phyloP scores from a whole-genome alignment of 2,888 invertebrate genomes.

The Hirtodrosophila trivittata region DNA sequence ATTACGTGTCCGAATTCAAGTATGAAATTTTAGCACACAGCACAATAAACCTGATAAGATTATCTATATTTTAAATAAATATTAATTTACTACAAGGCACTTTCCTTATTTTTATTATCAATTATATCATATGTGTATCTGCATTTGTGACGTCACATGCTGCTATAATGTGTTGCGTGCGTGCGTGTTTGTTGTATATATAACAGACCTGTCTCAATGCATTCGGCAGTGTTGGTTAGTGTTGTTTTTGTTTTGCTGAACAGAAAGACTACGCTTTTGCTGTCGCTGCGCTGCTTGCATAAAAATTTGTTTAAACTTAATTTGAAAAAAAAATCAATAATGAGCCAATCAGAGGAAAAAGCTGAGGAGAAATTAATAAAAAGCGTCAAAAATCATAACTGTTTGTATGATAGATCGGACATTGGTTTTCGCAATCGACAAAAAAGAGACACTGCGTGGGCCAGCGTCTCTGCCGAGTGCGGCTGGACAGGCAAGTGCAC shows the following conservation, averaged over 20 bases:
- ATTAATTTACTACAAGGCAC: too few species aligned
- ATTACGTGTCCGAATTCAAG: neutral
- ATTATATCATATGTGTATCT: too few species aligned
- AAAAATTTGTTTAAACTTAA: neutral
- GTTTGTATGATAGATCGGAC: slow-evolving; percentile 35
- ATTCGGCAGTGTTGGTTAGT: slow-evolving; percentile 28
- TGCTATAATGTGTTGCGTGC: neutral
- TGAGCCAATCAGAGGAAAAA: slow-evolving; percentile 5
- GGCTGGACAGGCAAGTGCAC: slow-evolving; percentile 31
- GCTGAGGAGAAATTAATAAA: slow-evolving; percentile 26
- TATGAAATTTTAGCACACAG: too few species aligned
- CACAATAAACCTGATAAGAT: too few species aligned
- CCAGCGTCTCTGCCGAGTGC: slow-evolving; percentile 30
- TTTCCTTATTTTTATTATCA: too few species aligned
- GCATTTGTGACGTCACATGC: neutral
- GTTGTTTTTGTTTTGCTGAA: slow-evolving; percentile 8
- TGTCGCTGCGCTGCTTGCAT: slow-evolving; percentile 27
- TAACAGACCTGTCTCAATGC: slow-evolving; percentile 19
- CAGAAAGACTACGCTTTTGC: slow-evolving; percentile 2
- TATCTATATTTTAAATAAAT: too few species aligned
- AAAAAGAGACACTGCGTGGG: slow-evolving; percentile 33
- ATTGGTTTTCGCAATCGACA: slow-evolving; percentile 22
- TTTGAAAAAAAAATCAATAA: slow-evolving; percentile 12
- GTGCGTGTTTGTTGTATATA: neutral
- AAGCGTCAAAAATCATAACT: slow-evolving; percentile 30